Conservation (phyloP, 2,888 invertebrate species). For the Lasioglossum lativentre region DNA sequence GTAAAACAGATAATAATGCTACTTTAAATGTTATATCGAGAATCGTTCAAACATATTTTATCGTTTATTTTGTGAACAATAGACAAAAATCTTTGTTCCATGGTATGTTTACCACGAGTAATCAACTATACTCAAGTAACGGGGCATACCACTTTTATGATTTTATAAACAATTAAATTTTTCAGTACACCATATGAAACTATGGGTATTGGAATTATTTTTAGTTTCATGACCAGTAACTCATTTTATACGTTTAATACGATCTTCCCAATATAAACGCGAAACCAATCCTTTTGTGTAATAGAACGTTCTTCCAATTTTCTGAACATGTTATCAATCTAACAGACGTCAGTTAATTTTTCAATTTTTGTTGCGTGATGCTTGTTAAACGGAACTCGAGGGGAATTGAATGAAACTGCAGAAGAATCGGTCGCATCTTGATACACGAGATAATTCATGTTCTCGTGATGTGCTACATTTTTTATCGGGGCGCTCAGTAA, state of each 20-base stretch:
- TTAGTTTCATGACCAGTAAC: no score
- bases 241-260: no score
- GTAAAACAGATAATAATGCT: no score
- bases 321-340: not conserved
- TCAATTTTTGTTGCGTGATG: conserved; percentile 17
- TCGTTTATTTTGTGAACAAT: no score
- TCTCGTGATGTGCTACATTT: conserved; percentile 17
- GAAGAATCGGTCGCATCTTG: conserved; percentile 29
- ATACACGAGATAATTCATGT: conserved; percentile 25
- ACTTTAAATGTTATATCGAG: no score
- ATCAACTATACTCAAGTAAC: not conserved
- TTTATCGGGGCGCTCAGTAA: conserved; percentile 14
- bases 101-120: no score
- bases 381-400: conserved; percentile 22
- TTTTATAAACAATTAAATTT: not conserved
- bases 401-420: conserved; percentile 38
- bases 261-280: not conserved
- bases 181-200: not conserved
- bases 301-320: conserved; percentile 1
- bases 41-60: no score
- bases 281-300: not conserved
- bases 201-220: no score
- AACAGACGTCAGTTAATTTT: conserved; percentile 9
- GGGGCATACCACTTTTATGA: not conserved
- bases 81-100: no score